Evolutionary conservation across 1,140 invertebrate species (phyloP), one percentile per base, ranked within the genome.

Genomic region (Pectinophora gossypiella): DNA sequence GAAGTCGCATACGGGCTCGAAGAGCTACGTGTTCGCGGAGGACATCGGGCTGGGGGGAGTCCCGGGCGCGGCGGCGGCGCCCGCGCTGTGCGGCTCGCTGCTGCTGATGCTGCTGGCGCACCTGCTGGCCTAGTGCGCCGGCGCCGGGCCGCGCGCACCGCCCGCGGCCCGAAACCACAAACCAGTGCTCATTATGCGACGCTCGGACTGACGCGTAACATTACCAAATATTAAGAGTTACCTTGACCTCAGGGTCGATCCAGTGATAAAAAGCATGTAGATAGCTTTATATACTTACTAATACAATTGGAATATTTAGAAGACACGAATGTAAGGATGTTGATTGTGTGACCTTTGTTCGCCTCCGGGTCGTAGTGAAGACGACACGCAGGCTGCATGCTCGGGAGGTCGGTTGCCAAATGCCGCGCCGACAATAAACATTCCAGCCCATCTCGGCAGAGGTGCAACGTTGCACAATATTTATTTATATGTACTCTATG

Each of bases 1-100:
- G 52, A 80, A 88, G 43, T 87, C 88, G 2, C 84, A 77, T 20
- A 87, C 89, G 1, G 89, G 89, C 0, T 79, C 88, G 13, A 91
- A 90, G 65, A 93, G 87, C 61, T 94, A 94, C 76, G 88, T 93
- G 59, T 92, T 91, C 61, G 70, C 65, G 16, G 78, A 85, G 18
- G 76, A 78, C 36, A 40, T 82, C 46, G 42, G 51, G n/a, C 49
- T 68, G 6, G 19, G 21, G 54, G 18, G 40, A 56, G 22, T 32
- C 19, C 68, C 73, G 15, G 65, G 59, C 15, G 64, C 64, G 18
- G 71, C 72, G 1, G 50, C 46, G 54, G 48, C 36, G 36, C 78
- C 76, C 3, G 68, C 67, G 10, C 36, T 83, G 3, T 65, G 55
- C 13, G 60, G 38, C 53, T 89, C 53, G 54, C 61, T 69, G 69